Evolutionary conservation across 2,888 invertebrate genomes (phyloP).

Genomic region (Ophion costatus): DNA sequence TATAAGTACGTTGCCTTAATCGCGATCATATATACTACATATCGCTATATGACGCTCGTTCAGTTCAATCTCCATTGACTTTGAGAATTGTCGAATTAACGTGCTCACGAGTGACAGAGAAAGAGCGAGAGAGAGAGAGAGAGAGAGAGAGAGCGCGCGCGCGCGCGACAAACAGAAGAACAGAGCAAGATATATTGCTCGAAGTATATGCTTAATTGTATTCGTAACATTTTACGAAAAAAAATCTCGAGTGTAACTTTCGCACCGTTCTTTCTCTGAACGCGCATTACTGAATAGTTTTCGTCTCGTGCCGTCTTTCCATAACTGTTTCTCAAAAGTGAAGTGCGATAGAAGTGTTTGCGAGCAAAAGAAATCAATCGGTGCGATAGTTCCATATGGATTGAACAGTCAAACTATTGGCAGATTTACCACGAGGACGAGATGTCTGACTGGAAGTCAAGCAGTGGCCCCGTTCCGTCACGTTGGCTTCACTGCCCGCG

Average conservation of each 20-base stretch:
- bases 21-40: background rate
- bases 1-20: background rate
- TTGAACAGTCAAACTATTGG: constrained; percentile 17
- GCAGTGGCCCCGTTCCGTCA: constrained; percentile 88
- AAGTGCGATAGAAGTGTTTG: background rate
- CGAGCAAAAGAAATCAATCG: background rate
- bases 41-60: background rate
- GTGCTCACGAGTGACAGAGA: constrained; percentile 2
- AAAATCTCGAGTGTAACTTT: background rate
- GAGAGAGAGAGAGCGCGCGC: constrained; percentile 1
- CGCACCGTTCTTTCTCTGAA: background rate
- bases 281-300: background rate
- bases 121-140: constrained; percentile 7
- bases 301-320: background rate
- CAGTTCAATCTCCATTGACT: background rate
- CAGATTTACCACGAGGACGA: constrained; percentile 20
- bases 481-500: constrained; percentile 96
- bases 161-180: background rate
- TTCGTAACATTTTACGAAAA: constrained; percentile 28
- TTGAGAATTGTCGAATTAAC: background rate
- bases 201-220: constrained; percentile 15
- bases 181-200: background rate
- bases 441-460: constrained; percentile 74
- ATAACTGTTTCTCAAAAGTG: background rate
- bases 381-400: constrained; percentile 47